Evolutionary conservation across 2,113 vertebrate genomes (phyloP).

Genomic region (Aramus guarauna): DNA sequence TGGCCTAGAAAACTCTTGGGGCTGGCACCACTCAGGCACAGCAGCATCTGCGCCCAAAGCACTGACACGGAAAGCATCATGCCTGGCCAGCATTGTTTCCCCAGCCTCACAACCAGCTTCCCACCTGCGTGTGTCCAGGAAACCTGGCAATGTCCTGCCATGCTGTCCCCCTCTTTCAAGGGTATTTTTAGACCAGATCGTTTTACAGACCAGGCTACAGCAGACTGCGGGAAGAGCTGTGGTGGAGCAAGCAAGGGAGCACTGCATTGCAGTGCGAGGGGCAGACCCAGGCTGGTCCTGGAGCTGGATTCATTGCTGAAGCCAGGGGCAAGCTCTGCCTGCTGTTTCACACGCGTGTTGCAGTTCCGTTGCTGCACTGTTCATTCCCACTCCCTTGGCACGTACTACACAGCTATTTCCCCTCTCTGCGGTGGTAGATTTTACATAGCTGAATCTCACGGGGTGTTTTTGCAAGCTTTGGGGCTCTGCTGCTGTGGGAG

Average conservation of each 20-base stretch:
- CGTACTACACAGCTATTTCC: accelerated
- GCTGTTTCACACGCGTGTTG: accelerated
- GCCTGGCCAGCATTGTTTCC: background rate
- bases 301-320: background rate
- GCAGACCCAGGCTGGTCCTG: background rate
- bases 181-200: background rate
- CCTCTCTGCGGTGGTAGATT: accelerated
- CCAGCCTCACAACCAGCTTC: background rate
- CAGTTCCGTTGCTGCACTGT: accelerated
- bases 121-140: background rate
- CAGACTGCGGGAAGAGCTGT: background rate
- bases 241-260: background rate
- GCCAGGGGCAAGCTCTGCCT: background rate
- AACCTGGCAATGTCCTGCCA: background rate
- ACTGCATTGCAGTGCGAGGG: background rate
- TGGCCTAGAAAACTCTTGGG: conserved; percentile 6
- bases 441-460: background rate
- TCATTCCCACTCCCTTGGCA: background rate
- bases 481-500: background rate
- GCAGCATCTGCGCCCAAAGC: background rate
- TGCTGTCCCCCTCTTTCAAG: background rate
- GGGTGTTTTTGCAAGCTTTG: background rate
- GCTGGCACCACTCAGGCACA: background rate
- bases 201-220: background rate
- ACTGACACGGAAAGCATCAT: background rate